Percentiles rank a stretch among this genome's conserved stretches.
These are phyloP conservation scores for Cosmia pyralina DNA, from an alignment of 2,888 invertebrate species.

Conservation along the genomic window DNA sequence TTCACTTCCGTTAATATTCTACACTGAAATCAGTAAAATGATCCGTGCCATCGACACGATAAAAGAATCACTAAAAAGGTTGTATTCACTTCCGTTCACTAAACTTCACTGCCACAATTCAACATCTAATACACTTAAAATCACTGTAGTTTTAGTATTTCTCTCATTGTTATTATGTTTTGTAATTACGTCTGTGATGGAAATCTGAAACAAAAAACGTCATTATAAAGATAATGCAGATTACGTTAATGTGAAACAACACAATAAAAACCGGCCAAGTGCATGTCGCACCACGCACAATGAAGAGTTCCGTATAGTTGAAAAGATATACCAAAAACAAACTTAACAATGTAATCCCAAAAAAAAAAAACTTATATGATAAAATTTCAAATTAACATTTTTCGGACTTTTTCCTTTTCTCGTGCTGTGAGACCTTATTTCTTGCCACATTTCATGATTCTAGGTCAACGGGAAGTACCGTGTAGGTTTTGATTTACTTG, in stretches of 20 bases:
- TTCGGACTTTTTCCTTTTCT: too few relatives aligned
- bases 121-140: conserved; percentile 9
- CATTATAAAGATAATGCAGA: conserved; percentile 29
- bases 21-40: conserved; percentile 3
- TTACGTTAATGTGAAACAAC: background rate
- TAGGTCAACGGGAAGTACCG: too few relatives aligned
- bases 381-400: too few relatives aligned
- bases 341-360: too few relatives aligned
- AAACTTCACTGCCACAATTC: conserved; percentile 30
- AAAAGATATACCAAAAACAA: too few relatives aligned
- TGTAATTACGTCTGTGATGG: conserved; percentile 18
- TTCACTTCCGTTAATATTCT: conserved; percentile 23
- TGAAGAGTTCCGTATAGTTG: too few relatives aligned
- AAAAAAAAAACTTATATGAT: too few relatives aligned
- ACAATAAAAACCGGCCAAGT: background rate
- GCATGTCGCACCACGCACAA: too few relatives aligned
- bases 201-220: conserved; percentile 57
- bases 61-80: background rate
- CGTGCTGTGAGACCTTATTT: too few relatives aligned
- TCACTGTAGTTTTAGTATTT: conserved; percentile 21
- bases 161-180: conserved; percentile 26
- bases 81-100: conserved; percentile 10
- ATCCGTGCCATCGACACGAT: background rate
- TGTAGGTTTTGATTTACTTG: too few relatives aligned
- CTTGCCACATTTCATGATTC: too few relatives aligned